Percentiles rank a stretch among this genome's conserved stretches.
These are phyloP conservation scores for Zophobas morio DNA, from an alignment of 1,140 invertebrate species.

Conservation along the genomic window DNA sequence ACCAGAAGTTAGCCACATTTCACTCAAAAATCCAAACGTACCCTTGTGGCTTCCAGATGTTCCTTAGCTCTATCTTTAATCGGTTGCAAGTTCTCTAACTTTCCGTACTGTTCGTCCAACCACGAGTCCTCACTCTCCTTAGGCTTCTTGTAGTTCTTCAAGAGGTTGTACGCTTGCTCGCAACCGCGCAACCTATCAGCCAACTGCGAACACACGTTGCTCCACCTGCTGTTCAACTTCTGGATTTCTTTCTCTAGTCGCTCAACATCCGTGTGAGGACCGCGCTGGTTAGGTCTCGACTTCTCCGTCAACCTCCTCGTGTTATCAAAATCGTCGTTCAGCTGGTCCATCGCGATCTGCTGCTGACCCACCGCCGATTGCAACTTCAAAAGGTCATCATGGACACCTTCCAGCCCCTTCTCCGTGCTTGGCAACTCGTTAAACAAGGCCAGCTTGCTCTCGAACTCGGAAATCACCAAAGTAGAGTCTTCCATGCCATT, in stretches of 20 bases:
- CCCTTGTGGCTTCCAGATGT: slow-evolving; percentile 84
- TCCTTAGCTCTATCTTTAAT: slow-evolving; percentile 81
- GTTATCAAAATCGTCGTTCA: slow-evolving; percentile 91
- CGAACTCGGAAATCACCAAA: slow-evolving; percentile 91
- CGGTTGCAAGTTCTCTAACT: slow-evolving; percentile 80
- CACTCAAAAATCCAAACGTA: slow-evolving; percentile 66
- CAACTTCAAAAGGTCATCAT: slow-evolving; percentile 83
- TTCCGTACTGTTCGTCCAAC: slow-evolving; percentile 84
- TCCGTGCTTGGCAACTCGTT: slow-evolving; percentile 87
- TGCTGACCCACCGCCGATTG: slow-evolving; percentile 88
- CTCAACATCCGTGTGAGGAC: slow-evolving; percentile 88
- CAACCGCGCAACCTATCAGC: slow-evolving; percentile 91
- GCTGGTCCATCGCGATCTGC: slow-evolving; percentile 89
- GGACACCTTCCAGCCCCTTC: slow-evolving; percentile 78
- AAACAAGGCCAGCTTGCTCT: slow-evolving; percentile 89
- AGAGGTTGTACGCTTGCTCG: slow-evolving; percentile 87
- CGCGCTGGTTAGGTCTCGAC: slow-evolving; percentile 80
- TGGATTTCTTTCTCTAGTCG: slow-evolving; percentile 94
- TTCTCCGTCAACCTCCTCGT: slow-evolving; percentile 89
- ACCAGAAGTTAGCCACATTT: slow-evolving; percentile 49
- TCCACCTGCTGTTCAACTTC: slow-evolving; percentile 90
- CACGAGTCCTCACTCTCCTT: slow-evolving; percentile 90
- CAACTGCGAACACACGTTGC: slow-evolving; percentile 90
- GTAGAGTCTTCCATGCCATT: slow-evolving; percentile 91
- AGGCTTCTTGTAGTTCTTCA: slow-evolving; percentile 89